These are phyloP conservation scores for Austrolebias charrua DNA, from an alignment of 2,797 vertebrate genomes.

Conservation along the genomic window DNA sequence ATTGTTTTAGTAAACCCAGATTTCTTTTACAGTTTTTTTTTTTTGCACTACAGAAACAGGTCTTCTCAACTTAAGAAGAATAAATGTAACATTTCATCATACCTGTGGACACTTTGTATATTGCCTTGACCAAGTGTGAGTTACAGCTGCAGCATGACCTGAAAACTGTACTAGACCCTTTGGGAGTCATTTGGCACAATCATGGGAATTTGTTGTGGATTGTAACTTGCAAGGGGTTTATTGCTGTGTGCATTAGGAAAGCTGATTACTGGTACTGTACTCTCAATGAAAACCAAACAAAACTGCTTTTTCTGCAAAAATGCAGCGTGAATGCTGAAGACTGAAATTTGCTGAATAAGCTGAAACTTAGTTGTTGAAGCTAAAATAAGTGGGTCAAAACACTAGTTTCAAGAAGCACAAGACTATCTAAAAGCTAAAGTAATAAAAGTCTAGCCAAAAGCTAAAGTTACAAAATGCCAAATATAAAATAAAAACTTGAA, in stretches of 20 bases:
- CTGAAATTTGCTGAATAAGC: no score
- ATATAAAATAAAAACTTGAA: no score
- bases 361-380: no score
- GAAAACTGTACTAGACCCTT: neutral
- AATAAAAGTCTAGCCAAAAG: no score
- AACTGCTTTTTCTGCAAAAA: neutral
- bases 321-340: no score
- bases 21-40: neutral
- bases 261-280: no score
- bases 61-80: neutral
- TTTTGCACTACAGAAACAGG: neutral
- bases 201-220: neutral
- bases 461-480: no score
- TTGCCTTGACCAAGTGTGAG: neutral
- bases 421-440: no score
- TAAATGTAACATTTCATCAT: neutral
- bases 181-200: neutral
- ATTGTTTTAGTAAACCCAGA: neutral
- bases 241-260: neutral
- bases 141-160: neutral
- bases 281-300: neutral
- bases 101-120: neutral
- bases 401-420: no score
- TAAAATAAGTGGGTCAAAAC: no score
- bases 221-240: conserved; percentile 1